Base-by-base conservation (phyloP, 2,113 vertebrate genomes). In the Channa maculata region DNA sequence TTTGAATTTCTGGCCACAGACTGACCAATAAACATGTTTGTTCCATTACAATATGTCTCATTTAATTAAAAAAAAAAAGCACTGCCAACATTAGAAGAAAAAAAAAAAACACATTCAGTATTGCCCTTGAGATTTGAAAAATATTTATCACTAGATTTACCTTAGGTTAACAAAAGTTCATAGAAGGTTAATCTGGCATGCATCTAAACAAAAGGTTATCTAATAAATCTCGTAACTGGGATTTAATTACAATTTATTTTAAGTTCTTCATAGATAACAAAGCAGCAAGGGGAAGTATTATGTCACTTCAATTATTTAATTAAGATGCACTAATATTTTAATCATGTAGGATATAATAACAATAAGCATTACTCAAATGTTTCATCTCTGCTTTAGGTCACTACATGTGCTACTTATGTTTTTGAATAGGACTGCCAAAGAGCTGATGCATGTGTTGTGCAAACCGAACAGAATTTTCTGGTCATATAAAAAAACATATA, bases 381-480 rank as follows among this genome's bases (percentile, higher is more conserved):
- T 14, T 65, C 1, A 39, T 53, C 3, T 53, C 12, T 44, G 24
- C 33, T 39, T 7, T 0, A 4, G 24, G 53, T 11, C 39, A 2
- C 4, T 44, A 36, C 51, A 37, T 33, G 8, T 44, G 4, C 41
- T 5, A 45, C 9, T 50, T 54, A 15, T 15, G 11, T 43, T 39
- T 3, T 8, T 62, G 9, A 51, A 10, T 33, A 41, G 4, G 33
- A 71, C 3, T 65, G 36, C 5, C 8, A 51, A 46, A 48, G 36
- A 65, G 38, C 54, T 52, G 55, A 62, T 66, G 33, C 0, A 51
- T 14, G 34, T 37, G 54, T 51, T 44, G 51, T 58, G 46, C 46
- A 57, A 72, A 3, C 58, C 64, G 5, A 58, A 38, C n/a, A 59
- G 6, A 58, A 37, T 69, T 13, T 36, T 63, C 34, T 43, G n/a